A percentile compares a stretch with the other conserved stretches of the same genome.
These are phyloP conservation scores for Poecile montanus DNA, from an alignment of 2,797 vertebrate genomes.

Conservation along the genomic window DNA sequence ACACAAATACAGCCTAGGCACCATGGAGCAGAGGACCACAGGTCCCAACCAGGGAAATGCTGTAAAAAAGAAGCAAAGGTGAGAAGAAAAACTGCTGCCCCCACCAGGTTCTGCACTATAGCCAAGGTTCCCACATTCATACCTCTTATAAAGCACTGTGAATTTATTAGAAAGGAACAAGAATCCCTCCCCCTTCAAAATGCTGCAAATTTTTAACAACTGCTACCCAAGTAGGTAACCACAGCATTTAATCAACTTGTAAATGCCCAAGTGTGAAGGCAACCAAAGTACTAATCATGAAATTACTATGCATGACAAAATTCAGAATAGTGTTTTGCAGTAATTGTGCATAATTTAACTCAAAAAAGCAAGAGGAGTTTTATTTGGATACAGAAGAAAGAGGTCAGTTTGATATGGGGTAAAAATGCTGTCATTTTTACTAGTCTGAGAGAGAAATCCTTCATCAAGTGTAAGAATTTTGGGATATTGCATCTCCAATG, in stretches of 20 bases:
- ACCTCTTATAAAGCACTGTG: background rate
- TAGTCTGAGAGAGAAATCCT: background rate
- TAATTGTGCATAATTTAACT: constrained; percentile 55
- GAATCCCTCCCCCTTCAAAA: background rate
- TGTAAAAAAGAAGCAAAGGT: background rate
- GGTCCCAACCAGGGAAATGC: background rate
- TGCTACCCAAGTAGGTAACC: background rate
- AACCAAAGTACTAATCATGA: constrained; percentile 39
- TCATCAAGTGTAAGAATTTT: background rate
- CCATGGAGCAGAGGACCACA: background rate
- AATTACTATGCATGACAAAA: constrained; percentile 58
- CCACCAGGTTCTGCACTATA: background rate
- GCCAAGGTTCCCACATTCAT: background rate
- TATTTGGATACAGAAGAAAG: constrained; percentile 25
- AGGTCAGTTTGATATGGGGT: constrained; percentile 14
- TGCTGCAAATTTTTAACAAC: background rate
- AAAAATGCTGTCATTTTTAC: background rate
- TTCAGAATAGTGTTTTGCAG: constrained; percentile 38
- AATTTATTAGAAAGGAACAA: background rate
- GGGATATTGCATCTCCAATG: background rate
- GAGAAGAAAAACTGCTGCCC: background rate
- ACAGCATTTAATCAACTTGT: constrained; percentile 32
- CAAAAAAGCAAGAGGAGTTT: constrained; percentile 9
- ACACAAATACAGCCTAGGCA: background rate
- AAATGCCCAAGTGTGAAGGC: constrained; percentile 33